A percentile compares a stretch with the other conserved stretches of the same genome.
phyloP scores from a whole-genome alignment of 2,888 invertebrate genomes.

The Mesochorus sp. region DNA sequence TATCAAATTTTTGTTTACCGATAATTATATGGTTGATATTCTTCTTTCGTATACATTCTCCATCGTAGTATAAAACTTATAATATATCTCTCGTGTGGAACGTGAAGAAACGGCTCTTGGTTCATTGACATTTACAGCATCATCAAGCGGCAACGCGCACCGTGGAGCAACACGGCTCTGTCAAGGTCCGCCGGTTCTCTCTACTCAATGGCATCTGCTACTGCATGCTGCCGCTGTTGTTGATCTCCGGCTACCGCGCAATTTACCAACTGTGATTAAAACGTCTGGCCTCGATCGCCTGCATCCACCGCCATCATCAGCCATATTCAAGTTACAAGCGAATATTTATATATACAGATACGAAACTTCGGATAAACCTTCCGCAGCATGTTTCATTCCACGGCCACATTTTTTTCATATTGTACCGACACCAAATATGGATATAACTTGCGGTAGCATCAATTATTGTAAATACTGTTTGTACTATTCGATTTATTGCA shows the following conservation, averaged over 20 bases:
- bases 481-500: conserved; percentile 1
- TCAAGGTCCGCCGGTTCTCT: conserved; percentile 78
- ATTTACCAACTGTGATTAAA: conserved; percentile 75
- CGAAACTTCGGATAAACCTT: conserved; percentile 22
- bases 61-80: too few species aligned
- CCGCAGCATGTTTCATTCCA: conserved; percentile 23
- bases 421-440: conserved; percentile 33
- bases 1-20: not conserved
- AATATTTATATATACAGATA: conserved; percentile 24
- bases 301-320: conserved; percentile 46
- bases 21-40: not conserved
- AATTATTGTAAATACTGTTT: conserved; percentile 23
- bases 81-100: conserved; percentile 11
- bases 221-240: conserved; percentile 51
- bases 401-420: conserved; percentile 13
- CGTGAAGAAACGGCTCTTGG: conserved; percentile 57
- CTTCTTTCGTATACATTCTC: too few species aligned
- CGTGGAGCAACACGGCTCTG: conserved; percentile 65
- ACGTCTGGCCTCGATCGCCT: conserved; percentile 70
- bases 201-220: conserved; percentile 69
- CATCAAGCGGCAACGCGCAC: conserved; percentile 62
- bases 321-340: too few species aligned
- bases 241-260: conserved; percentile 69
- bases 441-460: not conserved
- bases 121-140: conserved; percentile 75